phyloP scores from a whole-genome alignment of 1,140 invertebrate genomes.

The Calliopsis andreniformis region DNA sequence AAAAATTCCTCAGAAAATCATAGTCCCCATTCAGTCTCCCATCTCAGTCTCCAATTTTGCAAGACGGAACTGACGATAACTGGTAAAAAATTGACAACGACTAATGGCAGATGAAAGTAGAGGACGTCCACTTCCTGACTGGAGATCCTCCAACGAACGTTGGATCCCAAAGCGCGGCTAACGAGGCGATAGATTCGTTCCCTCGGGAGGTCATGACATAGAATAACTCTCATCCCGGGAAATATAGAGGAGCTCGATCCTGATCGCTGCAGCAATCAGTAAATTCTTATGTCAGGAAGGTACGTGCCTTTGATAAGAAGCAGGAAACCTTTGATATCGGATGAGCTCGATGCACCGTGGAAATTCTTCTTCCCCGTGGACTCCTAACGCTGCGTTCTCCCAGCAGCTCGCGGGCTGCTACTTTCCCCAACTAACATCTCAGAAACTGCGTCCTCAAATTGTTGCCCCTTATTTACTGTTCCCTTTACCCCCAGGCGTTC shows the following conservation, averaged over 20 bases:
- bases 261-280: neutral
- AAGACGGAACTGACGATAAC: too few species aligned
- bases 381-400: too few species aligned
- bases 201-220: neutral
- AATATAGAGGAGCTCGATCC: neutral
- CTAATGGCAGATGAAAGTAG: neutral
- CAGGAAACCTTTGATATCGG: neutral
- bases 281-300: neutral
- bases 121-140: neutral
- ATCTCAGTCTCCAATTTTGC: too few species aligned
- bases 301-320: constrained; percentile 3
- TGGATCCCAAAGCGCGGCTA: neutral
- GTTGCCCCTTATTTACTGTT: too few species aligned
- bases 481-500: too few species aligned
- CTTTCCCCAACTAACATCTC: too few species aligned
- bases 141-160: neutral
- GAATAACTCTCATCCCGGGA: constrained; percentile 4
- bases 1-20: too few species aligned
- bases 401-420: too few species aligned
- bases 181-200: constrained; percentile 1
- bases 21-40: too few species aligned
- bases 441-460: too few species aligned
- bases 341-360: neutral
- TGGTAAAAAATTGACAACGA: neutral
- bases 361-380: too few species aligned